These are phyloP conservation scores for Portevinia maculata DNA, from an alignment of 2,888 invertebrate species.

Conservation along the genomic window DNA sequence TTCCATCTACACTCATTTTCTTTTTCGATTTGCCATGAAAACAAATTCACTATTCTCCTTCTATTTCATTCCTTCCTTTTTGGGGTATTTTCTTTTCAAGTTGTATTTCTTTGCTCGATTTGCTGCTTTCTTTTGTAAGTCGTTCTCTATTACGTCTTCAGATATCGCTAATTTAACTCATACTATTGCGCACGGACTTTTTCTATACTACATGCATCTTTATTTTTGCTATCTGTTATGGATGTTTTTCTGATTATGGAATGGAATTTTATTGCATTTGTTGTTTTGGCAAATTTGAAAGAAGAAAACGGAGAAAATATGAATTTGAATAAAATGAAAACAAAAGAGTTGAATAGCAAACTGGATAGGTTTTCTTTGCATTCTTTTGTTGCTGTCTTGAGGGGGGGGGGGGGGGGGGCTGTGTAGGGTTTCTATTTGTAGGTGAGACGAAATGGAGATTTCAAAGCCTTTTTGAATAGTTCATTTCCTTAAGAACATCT, in stretches of 20 bases:
- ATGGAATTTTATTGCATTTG: slow-evolving; percentile 68
- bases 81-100: slow-evolving; percentile 51
- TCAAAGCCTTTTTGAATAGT: not conserved
- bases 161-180: slow-evolving; percentile 55
- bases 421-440: slow-evolving; percentile 3
- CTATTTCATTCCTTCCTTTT: slow-evolving; percentile 14
- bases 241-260: slow-evolving; percentile 57
- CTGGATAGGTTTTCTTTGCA: slow-evolving; percentile 43
- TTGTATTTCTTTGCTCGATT: slow-evolving; percentile 31
- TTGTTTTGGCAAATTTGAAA: slow-evolving; percentile 42
- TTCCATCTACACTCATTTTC: slow-evolving; percentile 27
- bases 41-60: slow-evolving; percentile 34
- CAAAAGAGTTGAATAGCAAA: slow-evolving; percentile 64
- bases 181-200: not conserved
- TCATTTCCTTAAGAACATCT: slow-evolving; percentile 10
- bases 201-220: slow-evolving; percentile 14
- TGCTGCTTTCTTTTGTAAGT: slow-evolving; percentile 64
- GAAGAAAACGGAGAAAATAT: slow-evolving; percentile 1
- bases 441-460: not conserved
- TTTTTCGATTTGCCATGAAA: slow-evolving; percentile 46
- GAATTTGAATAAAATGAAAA: slow-evolving; percentile 24
- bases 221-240: too few relatives aligned
- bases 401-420: not conserved
- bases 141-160: slow-evolving; percentile 66
- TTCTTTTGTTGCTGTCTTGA: slow-evolving; percentile 31